These are phyloP conservation scores for Hipparchia semele DNA, from an alignment of 2,888 invertebrate species.

Conservation along the genomic window DNA sequence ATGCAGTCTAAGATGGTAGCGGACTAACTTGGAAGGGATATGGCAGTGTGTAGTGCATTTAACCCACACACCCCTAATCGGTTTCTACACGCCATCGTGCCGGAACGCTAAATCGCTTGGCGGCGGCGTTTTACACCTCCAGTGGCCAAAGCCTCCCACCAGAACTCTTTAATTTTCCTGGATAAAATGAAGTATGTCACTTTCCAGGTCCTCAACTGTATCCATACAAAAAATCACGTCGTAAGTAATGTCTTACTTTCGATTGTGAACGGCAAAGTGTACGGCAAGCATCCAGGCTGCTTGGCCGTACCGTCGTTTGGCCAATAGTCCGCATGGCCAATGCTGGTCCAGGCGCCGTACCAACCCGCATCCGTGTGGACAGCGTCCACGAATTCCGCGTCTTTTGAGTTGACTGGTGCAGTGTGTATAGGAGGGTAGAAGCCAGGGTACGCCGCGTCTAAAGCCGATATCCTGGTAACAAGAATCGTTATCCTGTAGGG, in stretches of 20 bases:
- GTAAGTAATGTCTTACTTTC: constrained; percentile 51
- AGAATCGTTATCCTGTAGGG: neutral
- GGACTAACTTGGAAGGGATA: too few relatives aligned
- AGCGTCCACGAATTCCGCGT: constrained; percentile 74
- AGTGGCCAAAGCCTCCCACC: too few relatives aligned
- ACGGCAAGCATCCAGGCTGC: constrained; percentile 73
- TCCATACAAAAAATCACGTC: too few relatives aligned
- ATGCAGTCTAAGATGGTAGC: too few relatives aligned
- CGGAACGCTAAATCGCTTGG: too few relatives aligned
- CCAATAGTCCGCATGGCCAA: constrained; percentile 73
- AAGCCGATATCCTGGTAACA: constrained; percentile 22
- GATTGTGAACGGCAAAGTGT: constrained; percentile 11
- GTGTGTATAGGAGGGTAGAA: constrained; percentile 26
- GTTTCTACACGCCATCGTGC: too few relatives aligned
- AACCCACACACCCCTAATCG: too few relatives aligned
- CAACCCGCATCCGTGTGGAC: constrained; percentile 76
- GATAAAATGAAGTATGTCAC: too few relatives aligned
- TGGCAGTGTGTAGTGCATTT: too few relatives aligned
- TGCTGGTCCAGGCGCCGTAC: constrained; percentile 56
- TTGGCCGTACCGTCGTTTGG: constrained; percentile 72
- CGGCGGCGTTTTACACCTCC: too few relatives aligned
- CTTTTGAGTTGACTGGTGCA: constrained; percentile 46
- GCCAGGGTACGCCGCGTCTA: constrained; percentile 30
- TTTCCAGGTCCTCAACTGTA: too few relatives aligned
- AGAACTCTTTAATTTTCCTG: too few relatives aligned